Evolutionary conservation across 2,797 vertebrate species (phyloP).

Genomic region (Anguilla marmorata): DNA sequence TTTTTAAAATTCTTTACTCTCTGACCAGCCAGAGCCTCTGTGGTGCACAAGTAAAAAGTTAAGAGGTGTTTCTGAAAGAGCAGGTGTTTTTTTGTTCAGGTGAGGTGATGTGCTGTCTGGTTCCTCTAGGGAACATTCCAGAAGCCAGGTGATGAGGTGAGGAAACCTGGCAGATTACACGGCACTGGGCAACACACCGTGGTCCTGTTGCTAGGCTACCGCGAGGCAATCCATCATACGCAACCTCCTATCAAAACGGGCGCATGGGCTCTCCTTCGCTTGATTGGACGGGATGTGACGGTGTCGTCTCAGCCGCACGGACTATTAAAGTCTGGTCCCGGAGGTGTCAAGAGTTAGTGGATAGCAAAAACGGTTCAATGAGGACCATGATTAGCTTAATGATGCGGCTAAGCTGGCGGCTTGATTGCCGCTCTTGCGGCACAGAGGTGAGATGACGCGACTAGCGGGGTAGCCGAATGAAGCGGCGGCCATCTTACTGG

Average conservation of each 20-base stretch:
- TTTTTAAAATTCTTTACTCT: neutral
- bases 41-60: neutral
- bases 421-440: neutral
- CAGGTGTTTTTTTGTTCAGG: slow-evolving; percentile 21
- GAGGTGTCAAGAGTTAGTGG: neutral
- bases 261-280: neutral
- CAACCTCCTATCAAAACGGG: neutral
- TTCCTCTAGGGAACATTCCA: slow-evolving; percentile 38
- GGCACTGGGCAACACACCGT: slow-evolving; percentile 19
- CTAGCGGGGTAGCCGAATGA: neutral
- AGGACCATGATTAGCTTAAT: neutral
- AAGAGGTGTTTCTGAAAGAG: neutral
- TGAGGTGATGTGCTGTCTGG: slow-evolving; percentile 32
- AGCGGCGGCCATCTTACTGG: slow-evolving; percentile 79
- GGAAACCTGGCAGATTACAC: neutral
- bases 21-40: neutral
- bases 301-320: neutral
- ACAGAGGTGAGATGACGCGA: neutral
- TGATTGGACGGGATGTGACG: neutral
- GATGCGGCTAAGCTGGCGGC: neutral
- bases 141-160: slow-evolving; percentile 31
- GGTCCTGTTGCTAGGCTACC: slow-evolving; percentile 45
- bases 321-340: neutral
- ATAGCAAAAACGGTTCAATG: neutral
- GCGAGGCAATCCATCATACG: slow-evolving; percentile 11